These are phyloP conservation scores for Drosophila quadrilineata DNA, from an alignment of 1,140 invertebrate species.

Conservation along the genomic window DNA sequence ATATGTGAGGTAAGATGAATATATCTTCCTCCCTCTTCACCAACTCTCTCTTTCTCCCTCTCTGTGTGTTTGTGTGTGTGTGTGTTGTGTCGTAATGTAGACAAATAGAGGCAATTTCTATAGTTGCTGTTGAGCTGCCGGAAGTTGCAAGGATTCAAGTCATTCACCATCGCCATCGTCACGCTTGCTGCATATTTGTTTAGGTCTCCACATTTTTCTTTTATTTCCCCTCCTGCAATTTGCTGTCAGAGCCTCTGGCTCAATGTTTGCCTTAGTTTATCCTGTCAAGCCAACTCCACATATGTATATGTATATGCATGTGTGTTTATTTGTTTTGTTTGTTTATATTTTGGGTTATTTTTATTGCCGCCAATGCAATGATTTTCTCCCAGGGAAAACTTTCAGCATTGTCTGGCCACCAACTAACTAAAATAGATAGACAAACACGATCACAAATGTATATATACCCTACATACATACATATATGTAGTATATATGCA, in stretches of 20 bases:
- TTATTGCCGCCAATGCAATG: constrained; percentile 36
- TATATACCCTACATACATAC: constrained; percentile 10
- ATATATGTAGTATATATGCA: too few species aligned
- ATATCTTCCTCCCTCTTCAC: too few species aligned
- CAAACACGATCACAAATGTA: constrained; percentile 1
- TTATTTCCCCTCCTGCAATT: neutral
- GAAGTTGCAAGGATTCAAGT: neutral
- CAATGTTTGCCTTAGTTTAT: constrained; percentile 41
- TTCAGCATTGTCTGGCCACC: constrained; percentile 9
- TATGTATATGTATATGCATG: neutral
- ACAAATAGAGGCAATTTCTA: constrained; percentile 59
- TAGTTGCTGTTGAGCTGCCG: constrained; percentile 27
- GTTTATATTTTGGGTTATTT: constrained; percentile 8
- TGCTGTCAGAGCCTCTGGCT: neutral
- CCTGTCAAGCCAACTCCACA: neutral
- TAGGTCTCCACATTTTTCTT: constrained; percentile 39
- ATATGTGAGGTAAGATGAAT: too few species aligned
- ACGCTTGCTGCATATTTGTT: constrained; percentile 59
- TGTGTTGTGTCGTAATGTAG: constrained; percentile 61
- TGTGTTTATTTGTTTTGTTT: neutral
- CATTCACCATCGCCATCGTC: constrained; percentile 5
- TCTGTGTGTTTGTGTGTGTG: too few species aligned
- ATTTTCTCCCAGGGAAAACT: constrained; percentile 13
- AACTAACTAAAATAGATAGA: constrained; percentile 29
- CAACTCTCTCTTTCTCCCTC: too few species aligned